Base-by-base conservation (phyloP, 2,113 vertebrate genomes). In the Struthidea cinerea region DNA sequence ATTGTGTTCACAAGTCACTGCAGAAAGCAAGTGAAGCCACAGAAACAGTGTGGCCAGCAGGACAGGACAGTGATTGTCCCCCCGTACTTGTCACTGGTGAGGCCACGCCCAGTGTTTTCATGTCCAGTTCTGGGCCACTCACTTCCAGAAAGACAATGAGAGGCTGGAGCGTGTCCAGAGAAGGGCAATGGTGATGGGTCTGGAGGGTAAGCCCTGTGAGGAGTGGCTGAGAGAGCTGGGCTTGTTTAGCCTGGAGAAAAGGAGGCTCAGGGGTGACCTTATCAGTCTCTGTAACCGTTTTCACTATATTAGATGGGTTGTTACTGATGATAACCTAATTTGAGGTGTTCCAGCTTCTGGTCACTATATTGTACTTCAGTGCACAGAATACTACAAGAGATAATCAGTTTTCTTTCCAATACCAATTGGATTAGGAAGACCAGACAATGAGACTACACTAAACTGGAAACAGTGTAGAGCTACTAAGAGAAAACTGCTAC, bases 41-140 rank as follows among this genome's bases (percentile, higher is more conserved):
- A 1, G 42, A 35, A 41, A 5, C 6, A 39, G 30, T 4, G 42
- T 6, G 42, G 35, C 35, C 41, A 55, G 57, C 30, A 64, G 30
- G 42, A 42, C 32, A 49, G 11, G 24, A 30, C 32, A 56, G 21
- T 7, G 24, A 32, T 5, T 64, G 50, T 17, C 3, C 9, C 57
- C 11, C 26, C 21, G 6, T n/a, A 70, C 30, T 30, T 13, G 16
- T 7, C 20, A n/a, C 28, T 49, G 56, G 20, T 32, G 24, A 47
- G 24, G 37, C 17, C 49, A 41, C 9, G 8, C 20, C 21, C 12
- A 1, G 2, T 10, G 41, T 1, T 37, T 10, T 28, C 3, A 10
- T 20, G 28, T 16, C n/a, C 47, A 46, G 23, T 14, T 47, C 30
- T 30, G 35, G 33, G 57, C 41, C n/a, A 26, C 26, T 35, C n/a